Conservation (phyloP, 2,113 vertebrate species). For the Carassius gibelio region DNA sequence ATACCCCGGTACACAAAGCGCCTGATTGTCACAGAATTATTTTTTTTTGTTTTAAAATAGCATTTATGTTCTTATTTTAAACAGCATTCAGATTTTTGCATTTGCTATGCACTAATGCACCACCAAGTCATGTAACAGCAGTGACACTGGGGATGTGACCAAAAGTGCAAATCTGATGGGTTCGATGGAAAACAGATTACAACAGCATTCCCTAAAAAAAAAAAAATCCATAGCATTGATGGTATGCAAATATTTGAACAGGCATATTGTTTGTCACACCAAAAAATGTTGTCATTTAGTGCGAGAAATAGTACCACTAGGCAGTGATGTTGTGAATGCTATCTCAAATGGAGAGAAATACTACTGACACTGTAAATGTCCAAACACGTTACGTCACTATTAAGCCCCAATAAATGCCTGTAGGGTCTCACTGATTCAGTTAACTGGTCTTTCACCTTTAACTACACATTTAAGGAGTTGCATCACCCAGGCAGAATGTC, state of each 20-base stretch:
- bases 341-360: not conserved
- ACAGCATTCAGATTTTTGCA: not conserved
- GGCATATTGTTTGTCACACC: not conserved
- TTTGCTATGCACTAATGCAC: not conserved
- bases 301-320: not conserved
- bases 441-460: conserved; percentile 11
- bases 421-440: not conserved
- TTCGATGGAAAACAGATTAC: not conserved
- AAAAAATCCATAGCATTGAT: not conserved
- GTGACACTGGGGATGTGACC: not conserved
- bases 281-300: not conserved
- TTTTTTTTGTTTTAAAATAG: not conserved
- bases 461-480: conserved; percentile 16
- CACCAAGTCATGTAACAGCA: not conserved
- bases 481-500: conserved; percentile 32
- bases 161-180: not conserved
- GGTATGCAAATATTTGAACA: not conserved
- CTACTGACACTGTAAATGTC: not conserved
- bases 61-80: not conserved
- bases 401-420: conserved; percentile 8
- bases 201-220: not conserved
- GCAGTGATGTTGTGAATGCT: not conserved
- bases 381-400: not conserved
- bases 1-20: not conserved
- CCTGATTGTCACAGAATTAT: not conserved